phyloP scores from a whole-genome alignment of 2,888 invertebrate species.

The Noctuana brunneofusca region DNA sequence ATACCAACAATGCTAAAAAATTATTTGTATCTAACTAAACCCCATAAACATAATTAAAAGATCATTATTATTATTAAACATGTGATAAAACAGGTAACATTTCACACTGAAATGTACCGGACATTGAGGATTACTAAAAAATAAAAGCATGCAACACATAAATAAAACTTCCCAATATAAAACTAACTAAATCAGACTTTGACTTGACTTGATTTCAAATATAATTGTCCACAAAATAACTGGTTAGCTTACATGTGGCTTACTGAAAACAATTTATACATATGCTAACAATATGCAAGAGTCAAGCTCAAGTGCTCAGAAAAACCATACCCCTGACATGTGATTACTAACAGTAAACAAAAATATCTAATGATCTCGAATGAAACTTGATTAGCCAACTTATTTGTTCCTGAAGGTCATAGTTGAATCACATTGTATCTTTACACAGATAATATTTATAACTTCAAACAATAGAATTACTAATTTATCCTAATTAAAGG shows the following conservation, averaged over 20 bases:
- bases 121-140: neutral
- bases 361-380: neutral
- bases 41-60: neutral
- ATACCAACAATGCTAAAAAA: neutral
- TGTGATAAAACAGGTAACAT: neutral
- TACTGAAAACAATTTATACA: neutral
- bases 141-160: conserved; percentile 1
- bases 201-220: neutral
- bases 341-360: neutral
- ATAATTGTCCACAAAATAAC: too few relatives aligned
- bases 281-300: neutral
- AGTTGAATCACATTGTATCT: neutral
- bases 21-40: neutral
- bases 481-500: too few relatives aligned
- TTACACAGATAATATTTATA: neutral
- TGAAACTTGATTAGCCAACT: neutral
- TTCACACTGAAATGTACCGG: neutral
- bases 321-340: neutral
- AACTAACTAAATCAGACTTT: neutral
- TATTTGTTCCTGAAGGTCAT: neutral
- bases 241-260: too few relatives aligned
- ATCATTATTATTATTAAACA: neutral
- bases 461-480: neutral
- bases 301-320: neutral
- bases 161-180: neutral